Evolutionary conservation across 2,797 vertebrate species (phyloP).

Genomic region (Protonibea diacanthus): DNA sequence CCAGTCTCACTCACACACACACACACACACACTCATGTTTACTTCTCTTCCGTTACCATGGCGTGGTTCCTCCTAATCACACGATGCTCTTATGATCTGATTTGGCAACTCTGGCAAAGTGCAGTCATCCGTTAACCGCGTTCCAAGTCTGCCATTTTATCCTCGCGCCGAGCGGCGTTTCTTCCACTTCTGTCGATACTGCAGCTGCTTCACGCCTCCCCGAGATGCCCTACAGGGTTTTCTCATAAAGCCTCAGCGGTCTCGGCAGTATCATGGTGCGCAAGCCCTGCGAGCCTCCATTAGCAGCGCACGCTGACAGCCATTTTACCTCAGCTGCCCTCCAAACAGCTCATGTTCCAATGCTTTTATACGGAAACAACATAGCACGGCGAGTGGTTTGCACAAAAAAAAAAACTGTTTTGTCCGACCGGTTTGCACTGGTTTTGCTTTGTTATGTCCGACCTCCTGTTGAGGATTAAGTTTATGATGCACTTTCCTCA

Average conservation of each 20-base stretch:
- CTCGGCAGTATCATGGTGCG: conserved; percentile 18
- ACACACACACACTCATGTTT: conserved; percentile 34
- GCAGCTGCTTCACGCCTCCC: not conserved
- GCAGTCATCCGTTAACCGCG: conserved; percentile 18
- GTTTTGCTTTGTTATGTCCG: not conserved
- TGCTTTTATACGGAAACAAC: conserved; percentile 6
- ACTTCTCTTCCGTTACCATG: conserved; percentile 23
- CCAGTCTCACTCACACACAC: conserved; percentile 28
- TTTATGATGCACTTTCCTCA: not conserved
- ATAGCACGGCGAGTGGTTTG: conserved; percentile 4
- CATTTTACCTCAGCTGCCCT: conserved; percentile 43
- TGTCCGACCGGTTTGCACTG: not conserved
- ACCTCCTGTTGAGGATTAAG: not conserved
- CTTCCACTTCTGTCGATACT: conserved; percentile 5
- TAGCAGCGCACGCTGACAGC: conserved; percentile 45
- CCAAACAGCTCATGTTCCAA: conserved; percentile 20
- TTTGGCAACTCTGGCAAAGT: conserved; percentile 28
- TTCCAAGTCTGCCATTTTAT: conserved; percentile 46
- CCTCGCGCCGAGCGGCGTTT: conserved; percentile 3
- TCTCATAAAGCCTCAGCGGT: conserved; percentile 11
- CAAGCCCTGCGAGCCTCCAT: conserved; percentile 39
- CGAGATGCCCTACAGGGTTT: not conserved
- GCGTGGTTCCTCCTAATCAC: conserved; percentile 56
- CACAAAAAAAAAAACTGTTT: not conserved
- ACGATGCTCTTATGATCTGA: conserved; percentile 44